Conservation (phyloP, 2,113 vertebrate genomes). For the Naja naja region DNA sequence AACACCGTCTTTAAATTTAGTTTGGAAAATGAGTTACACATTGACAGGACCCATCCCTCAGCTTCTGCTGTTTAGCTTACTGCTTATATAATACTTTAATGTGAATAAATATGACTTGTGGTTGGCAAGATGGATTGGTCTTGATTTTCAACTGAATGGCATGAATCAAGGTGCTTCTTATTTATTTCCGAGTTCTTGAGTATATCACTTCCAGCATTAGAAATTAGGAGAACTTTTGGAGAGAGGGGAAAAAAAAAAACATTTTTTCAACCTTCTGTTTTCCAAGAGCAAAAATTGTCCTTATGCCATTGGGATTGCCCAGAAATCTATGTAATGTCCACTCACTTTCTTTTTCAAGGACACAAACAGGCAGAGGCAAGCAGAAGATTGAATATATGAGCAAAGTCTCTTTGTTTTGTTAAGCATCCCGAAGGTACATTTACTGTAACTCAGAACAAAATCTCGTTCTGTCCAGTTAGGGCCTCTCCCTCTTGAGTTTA, state of each 20-base stretch:
- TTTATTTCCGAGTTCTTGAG: constrained; percentile 32
- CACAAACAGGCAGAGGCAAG: neutral
- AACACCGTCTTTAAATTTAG: neutral
- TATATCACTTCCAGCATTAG: constrained; percentile 13
- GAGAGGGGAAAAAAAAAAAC: constrained; percentile 23
- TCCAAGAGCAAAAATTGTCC: neutral
- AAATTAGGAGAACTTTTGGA: constrained; percentile 41
- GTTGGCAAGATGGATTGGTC: constrained; percentile 46
- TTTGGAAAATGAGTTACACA: neutral
- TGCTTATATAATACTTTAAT: constrained; percentile 2
- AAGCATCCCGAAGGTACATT: neutral
- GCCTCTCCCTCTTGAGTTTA: no score
- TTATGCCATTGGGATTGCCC: neutral
- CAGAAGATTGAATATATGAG: neutral
- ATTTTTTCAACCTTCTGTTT: constrained; percentile 12
- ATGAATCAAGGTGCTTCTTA: constrained; percentile 25
- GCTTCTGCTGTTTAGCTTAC: neutral
- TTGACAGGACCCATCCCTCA: neutral
- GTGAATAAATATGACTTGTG: neutral
- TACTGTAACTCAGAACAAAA: no score
- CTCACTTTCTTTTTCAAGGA: neutral
- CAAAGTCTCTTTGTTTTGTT: neutral
- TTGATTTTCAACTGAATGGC: constrained; percentile 14
- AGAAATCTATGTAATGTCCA: neutral
- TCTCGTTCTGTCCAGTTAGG: neutral